A percentile compares a stretch with the other conserved stretches of the same genome.
Conservation (phyloP, 2,113 vertebrate species). For the Aldabrachelys gigantea region DNA sequence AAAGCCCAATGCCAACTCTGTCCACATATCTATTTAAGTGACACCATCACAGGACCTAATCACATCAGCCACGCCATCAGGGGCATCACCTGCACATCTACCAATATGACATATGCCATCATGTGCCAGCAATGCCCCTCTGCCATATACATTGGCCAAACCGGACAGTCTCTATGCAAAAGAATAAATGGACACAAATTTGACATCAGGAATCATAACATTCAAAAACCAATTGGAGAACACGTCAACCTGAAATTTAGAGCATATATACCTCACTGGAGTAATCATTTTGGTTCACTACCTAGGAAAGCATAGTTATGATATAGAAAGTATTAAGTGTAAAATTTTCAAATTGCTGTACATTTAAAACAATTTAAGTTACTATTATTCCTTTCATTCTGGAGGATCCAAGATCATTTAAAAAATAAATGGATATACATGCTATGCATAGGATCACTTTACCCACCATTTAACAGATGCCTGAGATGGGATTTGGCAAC, state of each 20-base stretch:
- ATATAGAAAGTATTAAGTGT: background rate
- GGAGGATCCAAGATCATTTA: background rate
- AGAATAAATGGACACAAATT: no score
- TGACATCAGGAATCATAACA: no score
- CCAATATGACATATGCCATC: no score
- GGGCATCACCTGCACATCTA: no score
- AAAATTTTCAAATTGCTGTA: background rate
- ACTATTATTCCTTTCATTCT: background rate
- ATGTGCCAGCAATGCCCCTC: no score
- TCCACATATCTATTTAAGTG: no score
- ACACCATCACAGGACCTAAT: no score
- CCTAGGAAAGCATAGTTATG: background rate
- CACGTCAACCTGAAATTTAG: background rate
- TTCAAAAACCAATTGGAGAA: no score
- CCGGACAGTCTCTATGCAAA: no score
- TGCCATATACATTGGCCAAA: no score
- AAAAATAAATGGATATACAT: background rate
- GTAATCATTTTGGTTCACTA: background rate
- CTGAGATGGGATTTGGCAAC: background rate
- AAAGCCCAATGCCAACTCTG: no score
- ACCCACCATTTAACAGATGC: accelerated
- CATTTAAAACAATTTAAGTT: background rate
- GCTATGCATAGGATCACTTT: background rate
- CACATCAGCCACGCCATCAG: no score
- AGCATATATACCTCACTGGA: background rate